A percentile compares a stretch with the other conserved stretches of the same genome.
Conservation (phyloP, 1,140 invertebrate species). For the Cheumatopsyche charites region DNA sequence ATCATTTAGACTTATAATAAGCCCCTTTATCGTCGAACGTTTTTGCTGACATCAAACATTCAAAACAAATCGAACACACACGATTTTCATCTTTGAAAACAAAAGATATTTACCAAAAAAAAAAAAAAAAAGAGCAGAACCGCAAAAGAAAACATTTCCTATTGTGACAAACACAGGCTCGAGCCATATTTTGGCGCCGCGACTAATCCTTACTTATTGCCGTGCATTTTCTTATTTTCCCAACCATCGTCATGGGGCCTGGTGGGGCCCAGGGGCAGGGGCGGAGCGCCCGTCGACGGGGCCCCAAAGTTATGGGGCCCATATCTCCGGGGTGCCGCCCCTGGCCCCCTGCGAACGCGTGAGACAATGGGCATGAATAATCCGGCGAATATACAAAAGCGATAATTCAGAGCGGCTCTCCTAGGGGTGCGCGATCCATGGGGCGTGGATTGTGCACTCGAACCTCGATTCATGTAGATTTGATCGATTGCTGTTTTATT, state of each 20-base stretch:
- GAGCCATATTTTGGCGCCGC: constrained; percentile 33
- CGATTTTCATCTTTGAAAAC: no score
- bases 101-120: no score
- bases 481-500: no score
- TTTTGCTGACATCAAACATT: no score
- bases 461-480: no score
- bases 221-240: constrained; percentile 43
- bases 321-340: constrained; percentile 35
- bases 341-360: constrained; percentile 13
- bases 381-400: constrained; percentile 34
- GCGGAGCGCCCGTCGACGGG: constrained; percentile 10
- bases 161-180: constrained; percentile 15
- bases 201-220: constrained; percentile 45
- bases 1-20: no score
- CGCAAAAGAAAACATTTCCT: neutral
- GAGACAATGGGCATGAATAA: constrained; percentile 39
- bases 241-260: neutral
- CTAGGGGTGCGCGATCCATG: neutral
- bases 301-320: constrained; percentile 40
- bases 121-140: neutral
- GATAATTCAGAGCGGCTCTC: constrained; percentile 23
- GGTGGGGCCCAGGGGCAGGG: neutral
- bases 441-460: neutral
- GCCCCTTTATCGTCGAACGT: no score
- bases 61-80: no score